phyloP scores from a whole-genome alignment of 1,140 invertebrate genomes.

The Atta texana region DNA sequence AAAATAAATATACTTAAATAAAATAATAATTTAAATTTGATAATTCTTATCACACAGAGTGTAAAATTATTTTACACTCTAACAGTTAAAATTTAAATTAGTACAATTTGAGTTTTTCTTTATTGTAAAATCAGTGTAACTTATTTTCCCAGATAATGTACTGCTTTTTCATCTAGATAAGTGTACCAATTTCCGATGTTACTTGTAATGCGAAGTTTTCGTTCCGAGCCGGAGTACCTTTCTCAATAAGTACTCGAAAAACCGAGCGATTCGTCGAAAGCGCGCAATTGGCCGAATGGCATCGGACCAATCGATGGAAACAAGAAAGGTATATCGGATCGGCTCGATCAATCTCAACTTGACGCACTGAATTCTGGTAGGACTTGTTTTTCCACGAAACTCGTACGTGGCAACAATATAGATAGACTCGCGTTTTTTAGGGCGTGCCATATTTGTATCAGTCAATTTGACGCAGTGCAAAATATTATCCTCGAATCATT shows the following conservation, averaged over 20 bases:
- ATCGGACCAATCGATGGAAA: constrained; percentile 36
- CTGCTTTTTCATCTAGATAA: neutral
- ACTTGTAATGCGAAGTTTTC: constrained; percentile 21
- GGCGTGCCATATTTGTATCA: constrained; percentile 25
- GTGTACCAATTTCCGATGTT: neutral
- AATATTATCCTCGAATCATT: constrained; percentile 8
- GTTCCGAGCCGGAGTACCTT: constrained; percentile 8
- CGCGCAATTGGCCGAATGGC: constrained; percentile 3
- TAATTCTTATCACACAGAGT: neutral
- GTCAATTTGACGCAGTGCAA: constrained; percentile 32
- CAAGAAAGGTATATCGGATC: constrained; percentile 37
- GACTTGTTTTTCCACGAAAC: constrained; percentile 66
- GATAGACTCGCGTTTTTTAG: constrained; percentile 42
- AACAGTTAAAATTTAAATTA: neutral
- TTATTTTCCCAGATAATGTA: neutral
- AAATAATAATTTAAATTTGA: neutral
- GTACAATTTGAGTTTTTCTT: neutral
- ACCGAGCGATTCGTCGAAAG: constrained; percentile 40
- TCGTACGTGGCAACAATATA: constrained; percentile 70
- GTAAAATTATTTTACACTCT: neutral
- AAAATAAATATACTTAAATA: too few species aligned
- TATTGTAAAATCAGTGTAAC: neutral
- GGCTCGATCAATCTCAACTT: constrained; percentile 69
- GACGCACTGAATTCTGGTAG: constrained; percentile 60
- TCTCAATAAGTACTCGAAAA: constrained; percentile 2